Evolutionary conservation across 2,797 vertebrate genomes (phyloP), one percentile per base, ranked within the genome.

Genomic region (Clamator glandarius): DNA sequence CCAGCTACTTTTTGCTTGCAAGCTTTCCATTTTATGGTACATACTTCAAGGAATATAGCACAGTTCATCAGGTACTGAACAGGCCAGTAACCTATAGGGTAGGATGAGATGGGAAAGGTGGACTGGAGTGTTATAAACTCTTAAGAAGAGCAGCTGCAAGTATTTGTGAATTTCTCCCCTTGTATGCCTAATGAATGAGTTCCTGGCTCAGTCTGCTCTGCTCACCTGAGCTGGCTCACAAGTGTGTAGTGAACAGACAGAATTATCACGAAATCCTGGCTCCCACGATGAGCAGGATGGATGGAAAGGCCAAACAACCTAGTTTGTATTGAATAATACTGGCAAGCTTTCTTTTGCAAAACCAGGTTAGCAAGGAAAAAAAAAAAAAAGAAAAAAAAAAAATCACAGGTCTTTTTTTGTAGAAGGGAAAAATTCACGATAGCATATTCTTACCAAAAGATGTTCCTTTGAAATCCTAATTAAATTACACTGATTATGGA

Each of bases 121-220:
- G 36, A 54, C 28, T 67, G 54, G n/a, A 57, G 25, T 21, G 14
- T 20, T 63, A 19, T 9, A 69, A 64, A 52, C 31, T 62, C n/a
- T 20, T 35, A 68, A 74, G 24, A 59, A 76, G 20, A 63, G 73
- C 82, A 78, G 51, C 48, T 58, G 33, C 8, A 19, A 84, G 23
- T 79, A 81, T 87, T 93, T 76, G 36, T 75, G 11, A 18, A 87
- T 91, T 88, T 86, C 52, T 94, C 55, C 9, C 8, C 42, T 69
- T 62, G n/a, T 64, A 66, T 5, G 5, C 70, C 86, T 83, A 92
- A 90, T 64, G 77, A 95, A 88, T 31, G 52, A 88, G 41, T 11
- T 67, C 31, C 70, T 78, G 75, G 46, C 36, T 78, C 2, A 0
- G 14, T 2, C n/a, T 62, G 33, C 88, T 89, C 78, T 88, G 82